Base-by-base conservation (phyloP, 2,797 vertebrate species). In the Neosilurus hyrtlii region DNA sequence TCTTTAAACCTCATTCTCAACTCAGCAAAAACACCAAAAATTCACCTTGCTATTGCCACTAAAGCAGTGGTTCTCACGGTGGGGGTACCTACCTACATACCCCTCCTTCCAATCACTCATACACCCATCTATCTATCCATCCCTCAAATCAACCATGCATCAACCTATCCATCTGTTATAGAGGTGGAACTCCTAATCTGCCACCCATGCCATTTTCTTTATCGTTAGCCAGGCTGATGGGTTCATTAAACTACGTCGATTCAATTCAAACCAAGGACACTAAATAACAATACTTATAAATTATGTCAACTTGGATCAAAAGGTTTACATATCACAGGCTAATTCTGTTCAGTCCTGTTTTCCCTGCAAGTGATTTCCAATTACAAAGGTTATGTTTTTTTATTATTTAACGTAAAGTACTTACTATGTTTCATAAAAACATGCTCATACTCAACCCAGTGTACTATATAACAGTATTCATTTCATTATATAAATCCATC, bases 291-390 rank as follows among this genome's bases (percentile, higher is more conserved):
- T 15, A 16, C 66, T 71, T 51, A 71, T 0, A 24, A 15, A 70
- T n/a, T 4, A 68, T 22, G 4, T 6, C 15, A 18, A 35, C 16
- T 71, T 71, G 43, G 68, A 71, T 12, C 20, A 14, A 9, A 12
- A 12, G 43, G 43, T 71, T 12, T 9, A 52, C 22, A 71, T n/a
- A 22, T 15, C 68, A 63, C 76, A 71, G 51, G 10, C 15, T 22
- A 75, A 30, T 15, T 54, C 18, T 79, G 82, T 79, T 59, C 75
- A 8, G 24, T 66, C 82, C n/a, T n/a, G 75, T 52, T 73, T 73
- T 59, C 24, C 11, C 26, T 70, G 63, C 8, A 8, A 51, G 63
- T 6, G 61, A 54, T 35, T 51, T 30, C 61, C 1, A 30, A 63
- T 51, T n/a, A 67, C 1, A 30, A 63, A 79, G 16, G 16, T 6